Evolutionary conservation across 2,113 vertebrate species (phyloP).

Genomic region (Corvus hawaiiensis): DNA sequence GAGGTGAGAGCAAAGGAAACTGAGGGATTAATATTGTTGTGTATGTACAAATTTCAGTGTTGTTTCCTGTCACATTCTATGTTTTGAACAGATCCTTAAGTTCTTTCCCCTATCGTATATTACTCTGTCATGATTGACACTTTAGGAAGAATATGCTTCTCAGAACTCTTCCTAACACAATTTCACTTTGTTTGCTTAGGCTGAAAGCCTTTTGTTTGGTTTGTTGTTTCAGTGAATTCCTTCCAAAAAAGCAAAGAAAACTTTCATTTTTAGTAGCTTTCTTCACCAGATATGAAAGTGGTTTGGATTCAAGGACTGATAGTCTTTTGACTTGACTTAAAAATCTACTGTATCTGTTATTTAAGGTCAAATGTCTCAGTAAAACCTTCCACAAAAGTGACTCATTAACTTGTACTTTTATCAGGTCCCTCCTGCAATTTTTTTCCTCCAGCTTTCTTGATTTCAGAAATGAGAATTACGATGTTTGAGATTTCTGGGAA

Average conservation of each 20-base stretch:
- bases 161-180: background rate
- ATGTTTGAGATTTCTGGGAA: slow-evolving; percentile 69
- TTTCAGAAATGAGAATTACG: slow-evolving; percentile 64
- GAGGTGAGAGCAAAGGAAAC: background rate
- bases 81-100: background rate
- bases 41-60: background rate
- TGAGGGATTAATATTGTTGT: background rate
- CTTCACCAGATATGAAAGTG: slow-evolving; percentile 43
- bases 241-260: slow-evolving; percentile 37
- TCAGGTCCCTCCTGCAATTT: slow-evolving; percentile 48
- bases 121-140: background rate
- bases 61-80: background rate
- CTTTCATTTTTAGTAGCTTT: slow-evolving; percentile 38
- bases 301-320: slow-evolving; percentile 34
- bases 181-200: background rate
- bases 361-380: slow-evolving; percentile 26
- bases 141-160: background rate
- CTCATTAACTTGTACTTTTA: slow-evolving; percentile 16
- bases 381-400: slow-evolving; percentile 31
- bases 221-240: slow-evolving; percentile 33
- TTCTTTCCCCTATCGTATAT: background rate
- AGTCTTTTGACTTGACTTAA: slow-evolving; percentile 57
- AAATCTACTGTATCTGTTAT: slow-evolving; percentile 21
- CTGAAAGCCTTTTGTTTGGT: slow-evolving; percentile 42
- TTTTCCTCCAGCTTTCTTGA: slow-evolving; percentile 48